Percentiles rank a stretch among this genome's conserved stretches.
These are phyloP conservation scores for Thamnaconus septentrionalis DNA, from an alignment of 2,113 vertebrate species.

Conservation along the genomic window DNA sequence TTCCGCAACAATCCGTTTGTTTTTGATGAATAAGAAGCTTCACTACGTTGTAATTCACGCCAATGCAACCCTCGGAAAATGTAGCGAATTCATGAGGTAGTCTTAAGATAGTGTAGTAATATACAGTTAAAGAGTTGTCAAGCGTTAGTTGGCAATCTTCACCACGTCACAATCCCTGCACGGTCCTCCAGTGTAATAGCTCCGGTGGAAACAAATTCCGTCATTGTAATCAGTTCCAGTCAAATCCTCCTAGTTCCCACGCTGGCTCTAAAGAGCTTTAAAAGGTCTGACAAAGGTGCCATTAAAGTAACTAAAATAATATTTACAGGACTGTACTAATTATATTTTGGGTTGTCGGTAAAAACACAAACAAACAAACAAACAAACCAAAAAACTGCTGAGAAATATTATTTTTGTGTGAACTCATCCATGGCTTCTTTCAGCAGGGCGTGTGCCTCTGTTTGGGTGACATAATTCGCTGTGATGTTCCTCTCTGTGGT, in stretches of 20 bases:
- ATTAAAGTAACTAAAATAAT: no score
- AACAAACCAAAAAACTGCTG: no score
- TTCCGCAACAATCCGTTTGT: not conserved
- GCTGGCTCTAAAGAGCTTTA: no score
- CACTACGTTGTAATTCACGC: not conserved
- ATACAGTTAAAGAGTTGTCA: not conserved
- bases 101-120: no score
- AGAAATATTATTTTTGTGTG: not conserved
- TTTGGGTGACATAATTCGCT: slow-evolving; percentile 5
- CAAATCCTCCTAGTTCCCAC: not conserved
- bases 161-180: slow-evolving; percentile 61
- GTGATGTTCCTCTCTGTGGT: no score
- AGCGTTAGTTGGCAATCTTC: slow-evolving; percentile 18
- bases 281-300: no score
- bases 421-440: not conserved
- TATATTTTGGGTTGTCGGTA: no score
- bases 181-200: slow-evolving; percentile 12
- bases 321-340: no score
- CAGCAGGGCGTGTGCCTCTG: not conserved
- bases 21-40: slow-evolving; percentile 4
- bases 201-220: slow-evolving; percentile 35
- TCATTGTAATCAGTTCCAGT: slow-evolving; percentile 21
- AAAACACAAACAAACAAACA: no score
- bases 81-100: no score
- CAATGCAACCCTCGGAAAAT: no score